Evolutionary conservation across 1,140 invertebrate genomes (phyloP).

Genomic region (Heliconius eleuchia): DNA sequence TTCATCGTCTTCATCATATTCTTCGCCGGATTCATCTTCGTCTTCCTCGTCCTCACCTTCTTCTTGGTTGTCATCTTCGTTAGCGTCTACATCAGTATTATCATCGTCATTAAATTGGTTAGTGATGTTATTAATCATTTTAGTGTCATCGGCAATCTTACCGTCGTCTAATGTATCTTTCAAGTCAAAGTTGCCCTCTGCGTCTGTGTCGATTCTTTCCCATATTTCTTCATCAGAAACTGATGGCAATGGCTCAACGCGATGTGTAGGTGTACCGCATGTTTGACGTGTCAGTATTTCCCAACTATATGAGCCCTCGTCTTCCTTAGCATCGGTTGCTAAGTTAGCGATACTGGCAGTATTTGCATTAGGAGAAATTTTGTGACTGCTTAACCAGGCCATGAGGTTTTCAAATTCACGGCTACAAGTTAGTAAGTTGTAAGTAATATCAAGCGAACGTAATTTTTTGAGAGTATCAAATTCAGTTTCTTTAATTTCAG

Average conservation of each 20-base stretch:
- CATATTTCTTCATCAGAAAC: conserved; percentile 78
- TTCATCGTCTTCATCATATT: conserved; percentile 62
- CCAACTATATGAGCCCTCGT: conserved; percentile 66
- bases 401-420: conserved; percentile 83
- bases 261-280: conserved; percentile 59
- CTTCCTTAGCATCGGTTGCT: conserved; percentile 68
- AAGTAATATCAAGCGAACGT: conserved; percentile 83
- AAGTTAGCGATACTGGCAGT: conserved; percentile 75
- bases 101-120: conserved; percentile 41
- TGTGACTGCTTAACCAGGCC: conserved; percentile 80
- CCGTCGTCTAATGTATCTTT: conserved; percentile 72
- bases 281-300: conserved; percentile 72
- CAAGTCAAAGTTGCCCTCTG: conserved; percentile 65
- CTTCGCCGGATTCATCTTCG: conserved; percentile 55
- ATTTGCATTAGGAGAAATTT: conserved; percentile 74
- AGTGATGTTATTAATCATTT: conserved; percentile 44
- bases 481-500: conserved; percentile 81
- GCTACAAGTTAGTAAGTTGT: conserved; percentile 85
- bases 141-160: conserved; percentile 63
- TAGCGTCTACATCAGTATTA: conserved; percentile 36
- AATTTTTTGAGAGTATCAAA: conserved; percentile 83
- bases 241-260: conserved; percentile 59
- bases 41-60: conserved; percentile 63
- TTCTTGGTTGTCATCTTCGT: conserved; percentile 58
- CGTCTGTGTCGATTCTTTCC: conserved; percentile 80